A percentile compares a stretch with the other conserved stretches of the same genome.
These are phyloP conservation scores for Harpagus bidentatus DNA, from an alignment of 2,113 vertebrate species.

Conservation along the genomic window DNA sequence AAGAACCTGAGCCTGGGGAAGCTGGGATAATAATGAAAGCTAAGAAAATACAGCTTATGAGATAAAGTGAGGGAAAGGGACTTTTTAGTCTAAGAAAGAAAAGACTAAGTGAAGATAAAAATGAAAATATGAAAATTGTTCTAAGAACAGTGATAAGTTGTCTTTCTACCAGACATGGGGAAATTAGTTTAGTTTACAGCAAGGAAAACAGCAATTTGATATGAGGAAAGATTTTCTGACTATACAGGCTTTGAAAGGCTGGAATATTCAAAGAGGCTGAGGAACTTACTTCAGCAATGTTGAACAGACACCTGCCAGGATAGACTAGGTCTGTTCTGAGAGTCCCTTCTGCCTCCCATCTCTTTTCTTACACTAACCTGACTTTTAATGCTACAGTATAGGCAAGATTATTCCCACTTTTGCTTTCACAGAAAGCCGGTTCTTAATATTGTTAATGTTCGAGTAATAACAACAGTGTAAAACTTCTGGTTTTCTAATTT, in stretches of 20 bases:
- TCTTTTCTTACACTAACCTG: neutral
- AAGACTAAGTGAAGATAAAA: neutral
- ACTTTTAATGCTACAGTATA: neutral
- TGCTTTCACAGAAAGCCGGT: neutral
- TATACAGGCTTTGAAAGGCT: neutral
- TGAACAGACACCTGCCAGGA: neutral
- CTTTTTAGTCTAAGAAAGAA: neutral
- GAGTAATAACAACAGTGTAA: neutral
- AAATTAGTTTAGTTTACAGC: neutral
- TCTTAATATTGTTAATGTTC: neutral
- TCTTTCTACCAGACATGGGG: neutral
- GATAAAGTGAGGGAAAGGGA: neutral
- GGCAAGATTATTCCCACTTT: neutral
- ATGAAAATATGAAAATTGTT: neutral
- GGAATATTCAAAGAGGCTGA: neutral
- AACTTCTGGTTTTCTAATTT: neutral
- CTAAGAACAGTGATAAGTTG: neutral
- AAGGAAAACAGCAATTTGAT: neutral
- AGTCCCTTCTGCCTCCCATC: neutral
- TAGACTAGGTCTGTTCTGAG: neutral
- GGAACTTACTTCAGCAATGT: neutral
- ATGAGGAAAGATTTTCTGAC: neutral
- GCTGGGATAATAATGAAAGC: neutral
- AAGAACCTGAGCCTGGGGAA: neutral
- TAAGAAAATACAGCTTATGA: neutral